Percentiles rank a stretch among this genome's conserved stretches.
phyloP scores from a whole-genome alignment of 2,888 invertebrate genomes.

The Acleris laterana region DNA sequence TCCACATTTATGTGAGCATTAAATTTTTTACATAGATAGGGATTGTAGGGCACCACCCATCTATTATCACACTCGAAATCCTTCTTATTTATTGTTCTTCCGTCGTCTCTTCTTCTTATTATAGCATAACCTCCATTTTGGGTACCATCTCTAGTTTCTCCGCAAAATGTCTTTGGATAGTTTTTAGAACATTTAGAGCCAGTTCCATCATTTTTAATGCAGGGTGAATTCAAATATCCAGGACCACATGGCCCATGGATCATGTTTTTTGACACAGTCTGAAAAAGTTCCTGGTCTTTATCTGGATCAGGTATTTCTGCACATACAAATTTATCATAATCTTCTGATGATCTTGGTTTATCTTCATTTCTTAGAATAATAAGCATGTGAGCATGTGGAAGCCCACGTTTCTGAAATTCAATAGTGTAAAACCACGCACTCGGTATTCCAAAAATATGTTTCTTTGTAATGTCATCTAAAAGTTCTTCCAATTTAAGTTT shows the following conservation, averaged over 20 bases:
- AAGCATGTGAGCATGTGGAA: slow-evolving; percentile 46
- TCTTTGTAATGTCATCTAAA: slow-evolving; percentile 40
- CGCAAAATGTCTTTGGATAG: slow-evolving; percentile 42
- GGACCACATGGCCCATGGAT: slow-evolving; percentile 40
- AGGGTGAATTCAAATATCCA: slow-evolving; percentile 36
- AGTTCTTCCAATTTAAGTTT: slow-evolving; percentile 48
- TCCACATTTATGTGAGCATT: slow-evolving; percentile 63
- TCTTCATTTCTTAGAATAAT: slow-evolving; percentile 44
- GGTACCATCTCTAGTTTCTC: slow-evolving; percentile 43
- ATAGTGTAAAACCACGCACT: slow-evolving; percentile 45
- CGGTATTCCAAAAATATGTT: slow-evolving; percentile 41
- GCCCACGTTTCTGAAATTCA: slow-evolving; percentile 53
- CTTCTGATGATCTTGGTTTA: slow-evolving; percentile 43
- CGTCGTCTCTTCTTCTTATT: slow-evolving; percentile 46
- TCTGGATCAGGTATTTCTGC: slow-evolving; percentile 39
- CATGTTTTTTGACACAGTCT: slow-evolving; percentile 39
- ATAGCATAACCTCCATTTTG: slow-evolving; percentile 48
- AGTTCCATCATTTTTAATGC: slow-evolving; percentile 28
- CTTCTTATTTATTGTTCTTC: slow-evolving; percentile 35
- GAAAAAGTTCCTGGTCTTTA: slow-evolving; percentile 37
- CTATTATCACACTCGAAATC: slow-evolving; percentile 48
- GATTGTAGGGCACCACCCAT: slow-evolving; percentile 59
- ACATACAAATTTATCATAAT: slow-evolving; percentile 39
- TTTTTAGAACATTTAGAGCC: slow-evolving; percentile 39
- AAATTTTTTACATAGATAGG: slow-evolving; percentile 49